phyloP scores from a whole-genome alignment of 1,140 invertebrate species.

The Maniola jurtina region DNA sequence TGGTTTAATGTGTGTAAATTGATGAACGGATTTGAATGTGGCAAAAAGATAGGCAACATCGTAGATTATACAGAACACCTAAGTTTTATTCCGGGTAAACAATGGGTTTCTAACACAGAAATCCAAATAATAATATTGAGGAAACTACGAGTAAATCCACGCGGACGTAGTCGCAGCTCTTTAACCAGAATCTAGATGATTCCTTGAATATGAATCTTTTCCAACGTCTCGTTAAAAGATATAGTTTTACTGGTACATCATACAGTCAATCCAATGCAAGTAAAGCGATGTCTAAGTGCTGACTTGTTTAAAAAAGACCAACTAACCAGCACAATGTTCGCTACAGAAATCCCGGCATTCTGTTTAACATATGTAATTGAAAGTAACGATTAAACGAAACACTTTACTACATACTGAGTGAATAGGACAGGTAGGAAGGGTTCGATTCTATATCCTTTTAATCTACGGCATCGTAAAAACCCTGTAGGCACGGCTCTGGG shows the following conservation, averaged over 20 bases:
- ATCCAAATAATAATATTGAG: no score
- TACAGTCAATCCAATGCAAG: background rate
- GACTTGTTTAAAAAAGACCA: conserved; percentile 3
- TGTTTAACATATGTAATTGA: conserved; percentile 16
- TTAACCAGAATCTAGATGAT: no score
- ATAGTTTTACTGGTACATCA: background rate
- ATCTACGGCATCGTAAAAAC: conserved; percentile 25
- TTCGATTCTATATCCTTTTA: background rate
- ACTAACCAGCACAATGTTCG: conserved; percentile 7
- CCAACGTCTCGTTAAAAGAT: background rate
- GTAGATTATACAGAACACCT: no score
- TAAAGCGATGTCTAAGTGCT: background rate
- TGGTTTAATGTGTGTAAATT: no score
- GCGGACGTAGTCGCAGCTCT: no score
- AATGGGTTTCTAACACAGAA: no score
- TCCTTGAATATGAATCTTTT: no score
- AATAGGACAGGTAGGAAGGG: conserved; percentile 13
- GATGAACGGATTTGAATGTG: no score
- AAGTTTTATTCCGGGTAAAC: no score
- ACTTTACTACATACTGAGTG: conserved; percentile 5
- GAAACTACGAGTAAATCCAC: no score
- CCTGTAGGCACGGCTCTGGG: conserved; percentile 10
- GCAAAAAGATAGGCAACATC: no score
- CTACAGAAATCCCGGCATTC: conserved; percentile 5
- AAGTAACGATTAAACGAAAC: conserved; percentile 11